A percentile compares a stretch with the other conserved stretches of the same genome.
Conservation (phyloP, 1,140 invertebrate species). For the Bombus balteatus region DNA sequence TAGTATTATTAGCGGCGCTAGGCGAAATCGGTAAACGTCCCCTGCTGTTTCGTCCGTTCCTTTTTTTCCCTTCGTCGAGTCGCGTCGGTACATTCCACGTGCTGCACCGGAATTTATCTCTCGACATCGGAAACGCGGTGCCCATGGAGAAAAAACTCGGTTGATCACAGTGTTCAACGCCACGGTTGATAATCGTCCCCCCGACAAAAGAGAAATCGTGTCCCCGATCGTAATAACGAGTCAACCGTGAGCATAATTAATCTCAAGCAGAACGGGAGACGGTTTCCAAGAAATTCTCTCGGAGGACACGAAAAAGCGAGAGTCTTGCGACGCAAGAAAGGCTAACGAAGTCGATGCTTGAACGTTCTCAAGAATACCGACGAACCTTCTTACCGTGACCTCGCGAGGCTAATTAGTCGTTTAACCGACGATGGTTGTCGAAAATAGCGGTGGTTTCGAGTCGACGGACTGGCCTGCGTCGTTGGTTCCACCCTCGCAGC, state of each 20-base stretch:
- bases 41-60: background rate
- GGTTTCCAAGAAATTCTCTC: background rate
- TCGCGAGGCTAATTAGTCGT: conserved; percentile 38
- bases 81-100: background rate
- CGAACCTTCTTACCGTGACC: background rate
- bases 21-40: conserved; percentile 5
- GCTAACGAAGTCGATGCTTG: conserved; percentile 22
- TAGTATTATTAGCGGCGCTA: conserved; percentile 29
- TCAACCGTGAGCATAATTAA: conserved; percentile 30
- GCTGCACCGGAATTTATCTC: conserved; percentile 19
- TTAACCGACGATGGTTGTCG: conserved; percentile 35
- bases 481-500: background rate
- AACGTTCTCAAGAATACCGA: conserved; percentile 10
- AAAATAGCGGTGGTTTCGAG: conserved; percentile 20
- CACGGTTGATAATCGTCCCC: conserved; percentile 4
- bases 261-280: background rate
- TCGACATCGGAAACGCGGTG: background rate
- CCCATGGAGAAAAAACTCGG: background rate
- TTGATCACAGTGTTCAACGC: conserved; percentile 11
- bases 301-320: background rate
- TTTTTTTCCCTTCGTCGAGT: background rate
- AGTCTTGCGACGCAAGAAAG: background rate
- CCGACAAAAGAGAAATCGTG: conserved; percentile 42
- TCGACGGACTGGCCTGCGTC: background rate
- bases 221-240: conserved; percentile 13